Conservation (phyloP, 1,140 invertebrate genomes). For the Leptinotarsa lineolata region DNA sequence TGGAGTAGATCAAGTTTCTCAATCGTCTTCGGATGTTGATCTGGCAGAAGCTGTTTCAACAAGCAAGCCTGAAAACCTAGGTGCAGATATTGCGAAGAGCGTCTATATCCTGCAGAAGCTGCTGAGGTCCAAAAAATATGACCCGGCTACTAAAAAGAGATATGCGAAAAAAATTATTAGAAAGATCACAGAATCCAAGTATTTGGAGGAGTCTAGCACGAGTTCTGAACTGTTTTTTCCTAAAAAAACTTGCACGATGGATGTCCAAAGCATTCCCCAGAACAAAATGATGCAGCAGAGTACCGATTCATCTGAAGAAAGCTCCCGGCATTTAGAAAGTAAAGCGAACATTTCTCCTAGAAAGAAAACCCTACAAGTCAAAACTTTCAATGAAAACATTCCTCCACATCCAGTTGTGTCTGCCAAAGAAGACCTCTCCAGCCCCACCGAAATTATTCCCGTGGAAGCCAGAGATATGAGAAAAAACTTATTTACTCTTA, state of each 20-base stretch:
- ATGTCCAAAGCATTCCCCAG: not conserved
- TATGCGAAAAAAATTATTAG: slow-evolving; percentile 48
- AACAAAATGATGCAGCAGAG: not conserved
- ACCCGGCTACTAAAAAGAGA: slow-evolving; percentile 46
- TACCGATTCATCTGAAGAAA: slow-evolving; percentile 2
- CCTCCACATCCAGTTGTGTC: not conserved
- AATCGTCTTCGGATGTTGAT: not conserved
- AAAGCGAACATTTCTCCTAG: not conserved
- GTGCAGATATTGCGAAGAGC: slow-evolving; percentile 41
- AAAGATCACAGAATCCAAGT: slow-evolving; percentile 44
- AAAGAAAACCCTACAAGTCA: not conserved
- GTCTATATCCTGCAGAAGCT: slow-evolving; percentile 46
- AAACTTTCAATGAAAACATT: not conserved
- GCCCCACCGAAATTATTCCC: not conserved
- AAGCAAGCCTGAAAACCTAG: not conserved
- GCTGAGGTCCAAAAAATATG: slow-evolving; percentile 50
- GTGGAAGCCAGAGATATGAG: slow-evolving; percentile 9
- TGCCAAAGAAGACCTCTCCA: not conserved
- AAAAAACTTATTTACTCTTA: slow-evolving; percentile 27
- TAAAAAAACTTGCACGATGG: slow-evolving; percentile 27
- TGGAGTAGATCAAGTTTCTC: not conserved
- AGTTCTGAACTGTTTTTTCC: slow-evolving; percentile 43
- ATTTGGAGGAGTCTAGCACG: slow-evolving; percentile 34
- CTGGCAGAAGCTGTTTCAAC: slow-evolving; percentile 4
- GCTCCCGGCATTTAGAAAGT: not conserved